Percentiles rank a stretch among this genome's conserved stretches.
Evolutionary conservation across 2,113 vertebrate genomes (phyloP).

Genomic region (Eidolon helvum): DNA sequence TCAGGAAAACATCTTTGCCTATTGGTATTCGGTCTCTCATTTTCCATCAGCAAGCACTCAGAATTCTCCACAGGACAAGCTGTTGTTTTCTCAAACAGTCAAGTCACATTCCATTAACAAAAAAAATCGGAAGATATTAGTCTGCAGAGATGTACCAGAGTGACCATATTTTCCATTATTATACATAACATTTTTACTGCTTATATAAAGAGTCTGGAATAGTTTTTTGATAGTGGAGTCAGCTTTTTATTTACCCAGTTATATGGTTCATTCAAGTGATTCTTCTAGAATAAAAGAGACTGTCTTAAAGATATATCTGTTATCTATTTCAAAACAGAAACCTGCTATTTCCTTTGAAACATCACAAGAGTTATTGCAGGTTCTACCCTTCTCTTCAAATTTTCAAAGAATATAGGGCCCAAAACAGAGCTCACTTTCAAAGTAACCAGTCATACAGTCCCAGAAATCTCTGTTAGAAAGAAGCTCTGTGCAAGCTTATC

Average conservation of each 20-base stretch:
- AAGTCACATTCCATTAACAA: neutral
- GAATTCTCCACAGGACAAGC: neutral
- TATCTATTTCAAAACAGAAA: conserved; percentile 31
- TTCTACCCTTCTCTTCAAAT: conserved; percentile 36
- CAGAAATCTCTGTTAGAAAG: neutral
- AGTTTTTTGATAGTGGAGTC: neutral
- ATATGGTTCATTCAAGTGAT: neutral
- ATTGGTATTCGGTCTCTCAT: neutral
- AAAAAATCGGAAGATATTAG: neutral
- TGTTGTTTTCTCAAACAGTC: neutral
- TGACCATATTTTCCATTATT: neutral
- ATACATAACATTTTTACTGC: neutral
- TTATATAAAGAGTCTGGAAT: neutral
- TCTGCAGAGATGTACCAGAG: neutral
- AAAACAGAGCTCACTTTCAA: conserved; percentile 28
- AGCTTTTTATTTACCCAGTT: neutral
- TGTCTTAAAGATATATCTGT: neutral
- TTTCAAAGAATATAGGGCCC: neutral
- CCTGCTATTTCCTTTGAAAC: conserved; percentile 16
- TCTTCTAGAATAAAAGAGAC: neutral
- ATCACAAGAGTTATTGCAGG: neutral
- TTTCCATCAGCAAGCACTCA: neutral
- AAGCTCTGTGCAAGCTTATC: neutral
- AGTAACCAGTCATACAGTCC: neutral
- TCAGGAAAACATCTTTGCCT: neutral